A percentile compares a stretch with the other conserved stretches of the same genome.
Evolutionary conservation across 2,888 invertebrate species (phyloP).

Genomic region (Yponomeuta cagnagella): DNA sequence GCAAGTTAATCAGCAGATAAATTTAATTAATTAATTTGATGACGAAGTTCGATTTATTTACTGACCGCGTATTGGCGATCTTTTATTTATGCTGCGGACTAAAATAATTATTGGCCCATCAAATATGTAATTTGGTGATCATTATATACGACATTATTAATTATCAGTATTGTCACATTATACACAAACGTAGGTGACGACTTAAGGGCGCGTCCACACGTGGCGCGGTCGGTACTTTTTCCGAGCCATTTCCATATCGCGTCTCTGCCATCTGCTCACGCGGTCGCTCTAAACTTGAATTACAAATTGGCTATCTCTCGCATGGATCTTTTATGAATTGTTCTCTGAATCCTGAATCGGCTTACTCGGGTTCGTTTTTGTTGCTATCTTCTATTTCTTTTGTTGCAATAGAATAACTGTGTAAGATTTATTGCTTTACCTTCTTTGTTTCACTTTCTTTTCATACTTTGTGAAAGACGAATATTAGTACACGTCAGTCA

Average conservation of each 20-base stretch:
- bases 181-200: not conserved
- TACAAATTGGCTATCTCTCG: constrained; percentile 60
- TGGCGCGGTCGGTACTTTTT: constrained; percentile 33
- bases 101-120: no score
- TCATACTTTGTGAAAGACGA: no score
- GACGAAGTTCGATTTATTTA: no score
- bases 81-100: no score
- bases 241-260: constrained; percentile 50
- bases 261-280: constrained; percentile 38
- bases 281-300: constrained; percentile 30
- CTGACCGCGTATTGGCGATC: no score
- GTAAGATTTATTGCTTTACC: not conserved
- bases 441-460: not conserved
- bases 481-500: not conserved
- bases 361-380: constrained; percentile 17
- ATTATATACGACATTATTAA: no score
- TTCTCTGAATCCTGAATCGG: constrained; percentile 29
- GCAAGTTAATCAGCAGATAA: no score
- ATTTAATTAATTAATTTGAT: no score
- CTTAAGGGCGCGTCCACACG: constrained; percentile 9
- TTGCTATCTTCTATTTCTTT: not conserved
- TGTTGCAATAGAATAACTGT: not conserved
- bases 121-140: no score
- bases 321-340: constrained; percentile 55
- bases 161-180: no score